These are phyloP conservation scores for Microtus richardsoni DNA, from an alignment of 2,113 vertebrate species.

Conservation along the genomic window DNA sequence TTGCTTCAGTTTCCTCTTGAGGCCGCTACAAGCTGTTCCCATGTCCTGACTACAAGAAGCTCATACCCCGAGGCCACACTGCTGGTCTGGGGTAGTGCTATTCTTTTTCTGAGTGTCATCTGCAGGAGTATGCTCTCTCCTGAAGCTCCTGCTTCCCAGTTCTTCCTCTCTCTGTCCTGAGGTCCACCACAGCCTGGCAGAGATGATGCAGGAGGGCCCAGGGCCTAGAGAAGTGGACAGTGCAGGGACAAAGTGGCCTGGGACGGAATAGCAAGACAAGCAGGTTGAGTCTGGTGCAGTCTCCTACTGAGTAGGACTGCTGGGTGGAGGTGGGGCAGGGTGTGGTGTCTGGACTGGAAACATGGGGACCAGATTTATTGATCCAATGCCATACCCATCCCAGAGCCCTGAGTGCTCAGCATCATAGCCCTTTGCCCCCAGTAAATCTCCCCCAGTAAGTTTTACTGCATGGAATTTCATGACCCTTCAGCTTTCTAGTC, in stretches of 20 bases:
- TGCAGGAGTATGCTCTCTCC: background rate
- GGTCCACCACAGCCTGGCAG: background rate
- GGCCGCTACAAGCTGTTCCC: background rate
- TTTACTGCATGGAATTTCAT: slow-evolving; percentile 72
- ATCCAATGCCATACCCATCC: slow-evolving; percentile 38
- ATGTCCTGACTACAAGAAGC: background rate
- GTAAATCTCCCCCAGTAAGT: slow-evolving; percentile 74
- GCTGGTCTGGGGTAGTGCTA: background rate
- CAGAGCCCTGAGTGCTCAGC: slow-evolving; percentile 53
- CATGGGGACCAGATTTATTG: slow-evolving; percentile 57
- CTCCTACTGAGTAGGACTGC: background rate
- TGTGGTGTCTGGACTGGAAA: background rate
- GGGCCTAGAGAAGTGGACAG: background rate
- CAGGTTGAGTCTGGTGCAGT: background rate
- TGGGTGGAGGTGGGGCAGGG: background rate
- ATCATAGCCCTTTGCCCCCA: background rate
- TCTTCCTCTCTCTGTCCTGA: background rate
- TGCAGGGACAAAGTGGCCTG: accelerated
- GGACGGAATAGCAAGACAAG: accelerated
- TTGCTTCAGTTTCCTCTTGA: background rate
- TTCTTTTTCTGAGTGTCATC: background rate
- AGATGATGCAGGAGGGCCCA: background rate
- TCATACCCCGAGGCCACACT: background rate
- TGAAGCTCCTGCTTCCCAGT: background rate
- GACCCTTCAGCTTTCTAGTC: slow-evolving; percentile 68